phyloP scores from a whole-genome alignment of 2,113 vertebrate genomes.

The Cygnus atratus region DNA sequence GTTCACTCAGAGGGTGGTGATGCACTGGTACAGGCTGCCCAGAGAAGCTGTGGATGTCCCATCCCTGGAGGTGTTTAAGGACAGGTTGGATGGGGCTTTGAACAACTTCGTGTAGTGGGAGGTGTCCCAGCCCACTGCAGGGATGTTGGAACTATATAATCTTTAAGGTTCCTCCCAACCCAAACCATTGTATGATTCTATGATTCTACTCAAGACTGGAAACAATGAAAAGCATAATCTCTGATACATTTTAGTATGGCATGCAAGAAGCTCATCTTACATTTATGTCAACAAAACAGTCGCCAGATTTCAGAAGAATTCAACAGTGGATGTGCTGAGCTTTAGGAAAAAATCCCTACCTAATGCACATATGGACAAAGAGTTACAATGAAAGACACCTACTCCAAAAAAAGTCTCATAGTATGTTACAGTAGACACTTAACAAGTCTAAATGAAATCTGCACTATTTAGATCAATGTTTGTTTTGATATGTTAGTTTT shows the following conservation, averaged over 20 bases:
- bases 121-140: not conserved
- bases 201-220: not conserved
- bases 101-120: not conserved
- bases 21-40: no score
- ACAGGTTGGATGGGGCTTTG: not conserved
- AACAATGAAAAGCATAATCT: not conserved
- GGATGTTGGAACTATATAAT: not conserved
- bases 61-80: no score
- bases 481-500: not conserved
- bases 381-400: not conserved
- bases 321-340: not conserved
- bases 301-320: constrained; percentile 17
- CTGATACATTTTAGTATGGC: not conserved
- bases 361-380: not conserved
- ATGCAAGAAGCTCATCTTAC: not conserved
- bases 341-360: not conserved
- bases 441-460: not conserved
- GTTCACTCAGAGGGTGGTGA: no score
- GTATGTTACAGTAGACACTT: not conserved
- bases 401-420: not conserved
- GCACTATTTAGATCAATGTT: not conserved
- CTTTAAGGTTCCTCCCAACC: not conserved
- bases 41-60: no score
- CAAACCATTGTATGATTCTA: not conserved
- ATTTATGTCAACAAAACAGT: not conserved